Base-by-base conservation (phyloP, 2,888 invertebrate species). In the Aphodius sticticus region DNA sequence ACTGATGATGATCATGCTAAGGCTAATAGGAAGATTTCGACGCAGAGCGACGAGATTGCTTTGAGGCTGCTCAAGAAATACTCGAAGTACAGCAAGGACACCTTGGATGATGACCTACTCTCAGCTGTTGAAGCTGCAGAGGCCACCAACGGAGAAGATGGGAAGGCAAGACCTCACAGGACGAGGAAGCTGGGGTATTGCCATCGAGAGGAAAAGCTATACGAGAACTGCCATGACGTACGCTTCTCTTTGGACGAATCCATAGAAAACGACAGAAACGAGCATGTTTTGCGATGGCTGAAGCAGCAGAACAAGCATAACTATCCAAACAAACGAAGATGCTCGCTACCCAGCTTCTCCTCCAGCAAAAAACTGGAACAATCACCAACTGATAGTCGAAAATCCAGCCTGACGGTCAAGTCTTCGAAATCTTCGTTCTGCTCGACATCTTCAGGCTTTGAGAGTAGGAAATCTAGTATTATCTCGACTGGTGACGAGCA, bases 41-140 rank as follows among this genome's bases (percentile, higher is more conserved):
- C 86, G 74, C 88, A 88, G 82, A 88, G 87, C 82, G 90, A 90
- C 83, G 89, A 89, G 83, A 86, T 90, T 80, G 90, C 89, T 38
- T 83, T 89, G 81, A 86, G 87, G 82, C 84, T 90, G 80, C 85
- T 89, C 70, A 88, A 88, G 82, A 90, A 90, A 84, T 90, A 90
- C 83, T 89, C 88, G 83, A 89, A 89, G 81, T 89, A 89, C 81
- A 89, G 88, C 81, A 86, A 87, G 78, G 88, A 87, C 80, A 86
- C 88, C 36, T 84, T 89, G 26, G 89, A 88, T 79, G 85, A 87
- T 79, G 87, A 89, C 7, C 88, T 89, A 53, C 85, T 90, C 69
- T 87, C 85, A 81, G 89, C 89, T 74, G 86, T 89, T 53, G 88
- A 88, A 82, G 85, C 83, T n/a, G 82, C 82, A n/a, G 76, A 80